A percentile compares a stretch with the other conserved stretches of the same genome.
These are phyloP conservation scores for Cheilosia pagana DNA, from an alignment of 2,888 invertebrate species.

Conservation along the genomic window DNA sequence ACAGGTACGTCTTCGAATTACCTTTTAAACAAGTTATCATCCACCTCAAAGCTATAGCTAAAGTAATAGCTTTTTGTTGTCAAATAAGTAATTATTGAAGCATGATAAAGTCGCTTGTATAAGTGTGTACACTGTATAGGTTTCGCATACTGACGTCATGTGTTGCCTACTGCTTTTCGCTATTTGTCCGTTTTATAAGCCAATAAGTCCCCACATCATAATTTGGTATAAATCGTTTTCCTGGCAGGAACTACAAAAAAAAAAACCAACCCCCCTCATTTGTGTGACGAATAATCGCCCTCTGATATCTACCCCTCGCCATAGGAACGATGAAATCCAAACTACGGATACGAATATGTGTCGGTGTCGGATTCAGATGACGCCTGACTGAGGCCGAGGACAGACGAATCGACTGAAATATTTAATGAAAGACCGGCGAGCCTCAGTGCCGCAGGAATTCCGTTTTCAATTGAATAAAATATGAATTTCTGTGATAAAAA, in stretches of 20 bases:
- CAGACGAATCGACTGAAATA: conserved; percentile 19
- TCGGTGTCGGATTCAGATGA: conserved; percentile 64
- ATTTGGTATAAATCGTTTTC: conserved; percentile 48
- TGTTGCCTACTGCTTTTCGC: conserved; percentile 9
- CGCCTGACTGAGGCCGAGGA: conserved; percentile 24
- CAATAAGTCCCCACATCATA: conserved; percentile 61
- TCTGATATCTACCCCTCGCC: not conserved
- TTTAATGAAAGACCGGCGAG: conserved; percentile 44
- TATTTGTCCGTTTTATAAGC: conserved; percentile 58
- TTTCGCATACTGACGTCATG: conserved; percentile 55
- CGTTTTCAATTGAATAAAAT: conserved; percentile 26
- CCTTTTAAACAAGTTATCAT: conserved; percentile 35
- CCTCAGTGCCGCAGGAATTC: conserved; percentile 26
- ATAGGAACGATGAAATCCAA: not conserved
- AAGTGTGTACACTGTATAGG: not conserved
- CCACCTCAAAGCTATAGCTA: not conserved
- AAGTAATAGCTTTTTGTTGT: conserved; percentile 24
- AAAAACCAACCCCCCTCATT: conserved; percentile 8
- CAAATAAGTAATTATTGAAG: conserved; percentile 68
- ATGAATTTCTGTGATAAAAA: conserved; percentile 31
- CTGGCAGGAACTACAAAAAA: too few species aligned
- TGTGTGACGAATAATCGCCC: conserved; percentile 10
- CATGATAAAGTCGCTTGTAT: not conserved
- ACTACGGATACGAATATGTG: conserved; percentile 3
- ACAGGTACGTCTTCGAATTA: conserved; percentile 14